phyloP scores from a whole-genome alignment of 2,797 vertebrate genomes.

The Chaetodon trifasciatus region DNA sequence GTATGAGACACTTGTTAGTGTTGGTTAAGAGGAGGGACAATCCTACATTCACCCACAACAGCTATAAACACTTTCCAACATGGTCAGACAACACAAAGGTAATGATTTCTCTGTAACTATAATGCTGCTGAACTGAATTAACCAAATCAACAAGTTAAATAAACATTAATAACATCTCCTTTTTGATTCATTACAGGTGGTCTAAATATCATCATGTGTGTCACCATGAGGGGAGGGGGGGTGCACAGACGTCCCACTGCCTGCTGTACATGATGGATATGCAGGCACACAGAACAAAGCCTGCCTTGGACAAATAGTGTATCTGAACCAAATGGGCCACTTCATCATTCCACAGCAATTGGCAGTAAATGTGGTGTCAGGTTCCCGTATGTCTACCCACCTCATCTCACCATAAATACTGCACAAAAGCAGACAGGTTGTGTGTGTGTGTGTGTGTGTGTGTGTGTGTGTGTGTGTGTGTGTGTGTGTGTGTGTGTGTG shows the following conservation, averaged over 20 bases:
- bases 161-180: slow-evolving; percentile 1
- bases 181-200: slow-evolving; percentile 18
- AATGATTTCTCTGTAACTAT: background rate
- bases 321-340: slow-evolving; percentile 82
- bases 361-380: slow-evolving; percentile 83
- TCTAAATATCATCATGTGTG: slow-evolving; percentile 20
- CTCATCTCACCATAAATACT: slow-evolving; percentile 78
- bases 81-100: background rate
- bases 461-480: slow-evolving; percentile 27
- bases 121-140: background rate
- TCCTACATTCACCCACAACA: background rate
- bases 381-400: slow-evolving; percentile 74
- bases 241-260: slow-evolving; percentile 18
- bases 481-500: slow-evolving; percentile 35
- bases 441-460: slow-evolving; percentile 24
- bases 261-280: slow-evolving; percentile 67
- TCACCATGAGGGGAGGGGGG: background rate
- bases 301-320: slow-evolving; percentile 56
- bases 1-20: background rate
- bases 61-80: background rate
- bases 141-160: background rate
- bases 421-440: slow-evolving; percentile 73
- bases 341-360: slow-evolving; percentile 82
- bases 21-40: background rate
- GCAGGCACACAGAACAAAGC: slow-evolving; percentile 64